Percentiles rank a stretch among this genome's conserved stretches.
phyloP scores from a whole-genome alignment of 2,888 invertebrate species.

The Philereme vetulata region DNA sequence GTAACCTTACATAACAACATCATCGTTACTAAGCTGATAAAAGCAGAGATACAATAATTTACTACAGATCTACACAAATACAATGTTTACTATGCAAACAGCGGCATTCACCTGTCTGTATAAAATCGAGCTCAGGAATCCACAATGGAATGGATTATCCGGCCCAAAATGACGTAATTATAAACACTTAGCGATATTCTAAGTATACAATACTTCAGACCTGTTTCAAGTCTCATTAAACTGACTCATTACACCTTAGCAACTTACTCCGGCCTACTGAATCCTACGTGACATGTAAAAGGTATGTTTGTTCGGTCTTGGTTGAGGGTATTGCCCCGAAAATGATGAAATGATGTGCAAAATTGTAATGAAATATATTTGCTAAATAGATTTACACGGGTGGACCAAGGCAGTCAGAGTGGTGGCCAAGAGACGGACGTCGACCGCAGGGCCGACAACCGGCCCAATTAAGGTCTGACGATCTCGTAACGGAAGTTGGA shows the following conservation, averaged over 20 bases:
- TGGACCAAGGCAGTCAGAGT: no score
- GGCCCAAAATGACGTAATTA: constrained; percentile 8
- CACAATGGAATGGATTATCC: constrained; percentile 17
- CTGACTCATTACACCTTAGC: constrained; percentile 10
- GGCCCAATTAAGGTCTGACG: no score
- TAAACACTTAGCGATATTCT: constrained; percentile 1
- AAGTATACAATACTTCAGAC: not conserved
- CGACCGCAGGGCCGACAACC: no score
- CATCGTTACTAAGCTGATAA: not conserved
- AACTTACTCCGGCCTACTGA: not conserved
- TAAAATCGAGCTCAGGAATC: constrained; percentile 7
- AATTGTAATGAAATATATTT: not conserved
- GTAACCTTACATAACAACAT: not conserved
- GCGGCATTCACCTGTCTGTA: constrained; percentile 1
- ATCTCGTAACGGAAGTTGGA: no score
- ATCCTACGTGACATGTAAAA: constrained; percentile 16
- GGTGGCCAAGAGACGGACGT: no score
- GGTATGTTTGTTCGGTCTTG: constrained; percentile 5
- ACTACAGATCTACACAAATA: not conserved
- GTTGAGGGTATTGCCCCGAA: not conserved
- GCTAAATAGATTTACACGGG: no score
- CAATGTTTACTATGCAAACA: constrained; percentile 12
- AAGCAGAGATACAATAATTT: not conserved
- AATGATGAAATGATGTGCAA: constrained; percentile 8
- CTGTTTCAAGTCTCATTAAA: constrained; percentile 2